Base-by-base conservation (phyloP, 2,888 invertebrate genomes). In the Caenorhabditis imperialis region DNA sequence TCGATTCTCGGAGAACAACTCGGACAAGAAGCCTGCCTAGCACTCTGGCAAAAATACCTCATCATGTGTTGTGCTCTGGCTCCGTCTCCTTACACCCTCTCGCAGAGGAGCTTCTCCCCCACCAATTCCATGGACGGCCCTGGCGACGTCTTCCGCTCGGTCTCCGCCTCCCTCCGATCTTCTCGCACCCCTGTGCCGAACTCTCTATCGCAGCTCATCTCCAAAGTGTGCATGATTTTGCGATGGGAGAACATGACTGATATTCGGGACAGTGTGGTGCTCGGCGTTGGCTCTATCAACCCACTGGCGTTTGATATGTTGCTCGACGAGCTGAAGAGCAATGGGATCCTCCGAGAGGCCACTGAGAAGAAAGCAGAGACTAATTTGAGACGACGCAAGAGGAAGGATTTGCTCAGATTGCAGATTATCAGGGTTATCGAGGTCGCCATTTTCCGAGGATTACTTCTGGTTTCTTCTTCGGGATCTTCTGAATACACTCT, bases 1-100 rank as follows among this genome's bases (percentile, higher is more conserved):
- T 79, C 83, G n/a, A 60, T 86, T 18, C 84, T 84, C 54, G 80
- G 78, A 4, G 80, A 80, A 35, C 75, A 67, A 35, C 62, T 76
- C 18, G 84, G 79, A n/a, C 85, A 88, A 30, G 97, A 97, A 89
- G 92, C 94, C 33, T 96, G 97, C 89, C 92, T 98, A 91, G 94
- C 94, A 89, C 92, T 99, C 23, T 99, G 99, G 86, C 85, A 84
- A 50, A 82, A 82, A 58, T 82, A 98, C 90, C 92, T 96, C 84
- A 94, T 95, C 16, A 94, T 97, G 91, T 96, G 96, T 7, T 99
- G 97, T 90, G 92, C 96, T 57, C 93, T 99, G 47, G 96, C 96
- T 5, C 98, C 97, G 12, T 94, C 95, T 23, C 79, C 78, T 4
- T 53, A 62, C 47, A 78, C 74, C n/a, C 53, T 78, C 33, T 71